A percentile compares a stretch with the other conserved stretches of the same genome.
Conservation (phyloP, 2,113 vertebrate genomes). For the Aspidoscelis tigris region DNA sequence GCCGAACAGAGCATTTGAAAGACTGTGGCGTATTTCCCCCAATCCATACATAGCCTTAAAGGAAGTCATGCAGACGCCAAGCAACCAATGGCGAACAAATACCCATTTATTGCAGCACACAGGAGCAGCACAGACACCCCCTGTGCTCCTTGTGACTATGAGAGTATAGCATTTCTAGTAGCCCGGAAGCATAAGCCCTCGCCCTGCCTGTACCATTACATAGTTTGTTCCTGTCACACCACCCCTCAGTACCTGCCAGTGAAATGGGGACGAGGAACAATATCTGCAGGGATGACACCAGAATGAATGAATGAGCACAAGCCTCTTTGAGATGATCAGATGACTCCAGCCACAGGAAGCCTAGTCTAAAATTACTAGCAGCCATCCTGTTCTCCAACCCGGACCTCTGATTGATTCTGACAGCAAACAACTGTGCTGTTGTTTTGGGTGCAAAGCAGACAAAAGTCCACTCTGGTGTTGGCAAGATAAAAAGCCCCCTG, state of each 20-base stretch:
- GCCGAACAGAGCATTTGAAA: neutral
- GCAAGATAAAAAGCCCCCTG: neutral
- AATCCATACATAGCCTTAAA: neutral
- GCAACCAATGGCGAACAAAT: neutral
- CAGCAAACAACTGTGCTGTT: constrained; percentile 9
- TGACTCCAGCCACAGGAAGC: constrained; percentile 21
- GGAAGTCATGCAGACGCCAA: neutral
- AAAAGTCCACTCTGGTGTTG: neutral
- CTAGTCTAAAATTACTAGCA: neutral
- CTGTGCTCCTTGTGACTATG: neutral
- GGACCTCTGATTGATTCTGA: constrained; percentile 20
- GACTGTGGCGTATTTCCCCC: neutral
- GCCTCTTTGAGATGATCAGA: constrained; percentile 9
- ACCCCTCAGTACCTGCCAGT: constrained; percentile 8
- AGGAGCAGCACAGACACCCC: neutral
- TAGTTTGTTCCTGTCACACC: constrained; percentile 3
- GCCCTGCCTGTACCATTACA: neutral
- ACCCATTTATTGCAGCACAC: neutral
- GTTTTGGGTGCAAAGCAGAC: neutral
- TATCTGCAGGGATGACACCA: neutral
- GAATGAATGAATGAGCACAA: constrained; percentile 9
- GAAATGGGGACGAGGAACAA: constrained; percentile 4
- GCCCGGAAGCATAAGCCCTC: neutral
- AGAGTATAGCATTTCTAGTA: neutral
- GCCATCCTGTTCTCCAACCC: neutral